These are phyloP conservation scores for Dryas iulia DNA, from an alignment of 1,140 invertebrate genomes.

Conservation along the genomic window DNA sequence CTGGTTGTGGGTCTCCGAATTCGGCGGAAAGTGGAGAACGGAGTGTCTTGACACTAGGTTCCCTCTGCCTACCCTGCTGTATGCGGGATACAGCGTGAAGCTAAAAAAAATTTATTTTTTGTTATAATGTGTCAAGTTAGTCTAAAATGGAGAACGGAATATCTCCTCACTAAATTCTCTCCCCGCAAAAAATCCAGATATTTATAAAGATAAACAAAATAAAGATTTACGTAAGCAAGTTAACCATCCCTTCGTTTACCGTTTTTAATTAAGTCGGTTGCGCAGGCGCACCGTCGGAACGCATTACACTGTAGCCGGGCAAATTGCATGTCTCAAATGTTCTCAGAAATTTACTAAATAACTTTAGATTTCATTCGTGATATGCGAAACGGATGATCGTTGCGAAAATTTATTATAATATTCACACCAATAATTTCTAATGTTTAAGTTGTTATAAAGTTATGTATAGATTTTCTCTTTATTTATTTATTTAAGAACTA, in stretches of 20 bases:
- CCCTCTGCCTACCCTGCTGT: too few species aligned
- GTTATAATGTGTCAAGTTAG: too few species aligned
- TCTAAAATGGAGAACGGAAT: too few species aligned
- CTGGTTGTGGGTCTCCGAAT: too few species aligned
- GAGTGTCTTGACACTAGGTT: too few species aligned
- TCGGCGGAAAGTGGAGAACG: too few species aligned
- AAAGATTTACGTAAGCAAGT: slow-evolving; percentile 27
- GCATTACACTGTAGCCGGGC: slow-evolving; percentile 34
- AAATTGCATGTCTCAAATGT: slow-evolving; percentile 19
- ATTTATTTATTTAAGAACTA: too few species aligned
- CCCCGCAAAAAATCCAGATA: too few species aligned
- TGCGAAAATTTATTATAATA: background rate
- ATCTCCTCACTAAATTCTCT: too few species aligned
- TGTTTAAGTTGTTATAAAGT: background rate
- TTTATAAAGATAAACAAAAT: slow-evolving; percentile 19
- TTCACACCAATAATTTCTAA: background rate
- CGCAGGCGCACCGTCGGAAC: slow-evolving; percentile 34
- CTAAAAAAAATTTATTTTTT: too few species aligned
- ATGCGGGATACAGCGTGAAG: too few species aligned
- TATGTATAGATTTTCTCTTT: background rate
- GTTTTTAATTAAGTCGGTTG: slow-evolving; percentile 48
- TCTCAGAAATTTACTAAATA: slow-evolving; percentile 35
- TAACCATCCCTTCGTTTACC: slow-evolving; percentile 38
- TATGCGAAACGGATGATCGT: slow-evolving; percentile 21
- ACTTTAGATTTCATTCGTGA: slow-evolving; percentile 31